Evolutionary conservation across 1,140 invertebrate species (phyloP).

Genomic region (Diachasmimorpha longicaudata): DNA sequence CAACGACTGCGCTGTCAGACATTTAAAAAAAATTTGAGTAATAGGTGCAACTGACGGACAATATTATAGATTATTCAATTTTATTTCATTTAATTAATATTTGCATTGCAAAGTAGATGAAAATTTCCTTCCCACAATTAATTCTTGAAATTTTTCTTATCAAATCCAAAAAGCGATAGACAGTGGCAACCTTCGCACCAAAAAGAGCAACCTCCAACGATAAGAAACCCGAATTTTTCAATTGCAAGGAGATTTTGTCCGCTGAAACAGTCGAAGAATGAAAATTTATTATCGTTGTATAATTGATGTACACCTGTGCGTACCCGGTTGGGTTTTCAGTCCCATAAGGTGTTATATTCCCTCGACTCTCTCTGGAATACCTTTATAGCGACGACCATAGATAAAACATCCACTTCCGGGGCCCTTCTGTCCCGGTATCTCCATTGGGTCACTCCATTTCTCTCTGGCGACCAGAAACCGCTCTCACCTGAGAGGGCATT

Average conservation of each 20-base stretch:
- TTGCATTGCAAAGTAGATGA: too few relatives aligned
- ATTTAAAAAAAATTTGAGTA: too few relatives aligned
- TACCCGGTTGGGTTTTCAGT: not conserved
- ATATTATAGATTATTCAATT: too few relatives aligned
- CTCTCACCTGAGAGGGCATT: not conserved
- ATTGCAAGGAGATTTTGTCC: not conserved
- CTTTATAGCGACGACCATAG: conserved; percentile 8
- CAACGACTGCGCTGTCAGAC: too few relatives aligned
- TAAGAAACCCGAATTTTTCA: not conserved
- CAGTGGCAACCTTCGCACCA: not conserved
- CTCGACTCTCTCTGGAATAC: not conserved
- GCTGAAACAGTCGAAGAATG: not conserved
- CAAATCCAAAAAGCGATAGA: not conserved
- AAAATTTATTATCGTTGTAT: conserved; percentile 54
- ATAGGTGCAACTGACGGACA: too few relatives aligned
- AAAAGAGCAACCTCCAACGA: not conserved
- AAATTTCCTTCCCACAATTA: too few relatives aligned
- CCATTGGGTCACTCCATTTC: not conserved
- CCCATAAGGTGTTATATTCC: conserved; percentile 3
- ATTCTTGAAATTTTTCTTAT: not conserved
- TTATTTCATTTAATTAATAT: too few relatives aligned
- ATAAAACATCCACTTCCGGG: conserved; percentile 37
- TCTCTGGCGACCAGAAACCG: not conserved
- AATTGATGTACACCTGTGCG: conserved; percentile 51
- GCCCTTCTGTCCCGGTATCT: not conserved